Percentiles rank a stretch among this genome's conserved stretches.
Conservation (phyloP, 2,888 invertebrate genomes). For the Cancer borealis region DNA sequence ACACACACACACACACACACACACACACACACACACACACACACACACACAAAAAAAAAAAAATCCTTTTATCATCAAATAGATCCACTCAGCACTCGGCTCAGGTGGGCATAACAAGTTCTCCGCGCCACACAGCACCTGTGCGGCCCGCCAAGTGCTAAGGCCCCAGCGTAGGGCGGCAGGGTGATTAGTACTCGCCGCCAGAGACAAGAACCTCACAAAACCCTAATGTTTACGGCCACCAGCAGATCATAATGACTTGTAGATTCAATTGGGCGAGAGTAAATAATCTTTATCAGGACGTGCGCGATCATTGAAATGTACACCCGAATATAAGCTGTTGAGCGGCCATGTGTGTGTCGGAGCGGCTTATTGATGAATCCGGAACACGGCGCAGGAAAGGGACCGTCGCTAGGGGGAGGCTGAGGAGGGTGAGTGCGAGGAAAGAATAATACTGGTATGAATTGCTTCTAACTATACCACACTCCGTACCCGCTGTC, state of each 20-base stretch:
- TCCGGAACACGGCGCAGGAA: background rate
- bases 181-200: background rate
- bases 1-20: constrained; percentile 29
- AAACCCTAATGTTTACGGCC: constrained; percentile 25
- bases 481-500: background rate
- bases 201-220: constrained; percentile 10
- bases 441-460: background rate
- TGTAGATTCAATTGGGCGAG: constrained; percentile 34
- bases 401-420: constrained; percentile 14
- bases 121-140: background rate
- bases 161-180: constrained; percentile 33
- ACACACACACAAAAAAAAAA: constrained; percentile 1
- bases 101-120: background rate
- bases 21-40: constrained; percentile 43
- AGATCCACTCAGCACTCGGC: constrained; percentile 20
- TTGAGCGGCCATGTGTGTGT: constrained; percentile 22
- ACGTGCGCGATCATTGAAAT: constrained; percentile 43
- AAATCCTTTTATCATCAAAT: background rate
- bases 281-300: constrained; percentile 52
- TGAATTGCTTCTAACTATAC: constrained; percentile 15
- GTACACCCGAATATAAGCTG: constrained; percentile 50
- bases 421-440: background rate
- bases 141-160: background rate
- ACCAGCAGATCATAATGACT: constrained; percentile 44
- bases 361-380: constrained; percentile 16